These are phyloP conservation scores for Echiichthys vipera DNA, from an alignment of 2,797 vertebrate species.

Conservation along the genomic window DNA sequence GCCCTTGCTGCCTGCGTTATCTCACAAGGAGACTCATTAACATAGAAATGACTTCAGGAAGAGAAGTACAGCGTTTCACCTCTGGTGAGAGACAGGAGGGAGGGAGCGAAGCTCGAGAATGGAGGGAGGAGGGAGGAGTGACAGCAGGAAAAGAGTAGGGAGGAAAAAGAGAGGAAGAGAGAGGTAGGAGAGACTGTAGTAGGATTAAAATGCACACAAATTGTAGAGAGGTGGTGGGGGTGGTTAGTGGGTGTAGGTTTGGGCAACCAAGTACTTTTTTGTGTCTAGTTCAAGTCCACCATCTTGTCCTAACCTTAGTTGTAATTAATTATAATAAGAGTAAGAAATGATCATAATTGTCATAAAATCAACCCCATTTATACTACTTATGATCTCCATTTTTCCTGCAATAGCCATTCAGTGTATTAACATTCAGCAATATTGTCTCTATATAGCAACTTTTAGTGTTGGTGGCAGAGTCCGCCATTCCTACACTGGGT, in stretches of 20 bases:
- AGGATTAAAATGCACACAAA: not conserved
- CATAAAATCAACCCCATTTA: not conserved
- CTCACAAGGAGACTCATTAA: conserved; percentile 84
- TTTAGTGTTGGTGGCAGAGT: not conserved
- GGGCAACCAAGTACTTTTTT: not conserved
- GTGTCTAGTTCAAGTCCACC: not conserved
- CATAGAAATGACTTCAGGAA: conserved; percentile 86
- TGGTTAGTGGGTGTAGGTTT: not conserved
- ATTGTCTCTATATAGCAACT: not conserved
- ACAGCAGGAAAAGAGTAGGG: conserved; percentile 22
- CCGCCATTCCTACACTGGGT: not conserved
- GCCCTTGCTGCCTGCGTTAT: conserved; percentile 76
- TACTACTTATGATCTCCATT: not conserved
- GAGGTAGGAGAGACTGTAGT: conserved; percentile 16
- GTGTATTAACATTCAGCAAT: not conserved
- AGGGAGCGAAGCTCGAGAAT: conserved; percentile 15
- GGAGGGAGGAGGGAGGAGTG: conserved; percentile 24
- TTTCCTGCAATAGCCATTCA: not conserved
- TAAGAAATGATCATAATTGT: not conserved
- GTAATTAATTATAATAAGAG: not conserved
- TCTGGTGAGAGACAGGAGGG: conserved; percentile 60
- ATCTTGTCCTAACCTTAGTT: not conserved
- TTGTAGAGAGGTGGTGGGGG: not conserved
- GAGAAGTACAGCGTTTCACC: conserved; percentile 78
- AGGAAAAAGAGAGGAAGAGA: conserved; percentile 19